A percentile compares a stretch with the other conserved stretches of the same genome.
Conservation (phyloP, 2,888 invertebrate genomes). For the Zaprionus bogoriensis region DNA sequence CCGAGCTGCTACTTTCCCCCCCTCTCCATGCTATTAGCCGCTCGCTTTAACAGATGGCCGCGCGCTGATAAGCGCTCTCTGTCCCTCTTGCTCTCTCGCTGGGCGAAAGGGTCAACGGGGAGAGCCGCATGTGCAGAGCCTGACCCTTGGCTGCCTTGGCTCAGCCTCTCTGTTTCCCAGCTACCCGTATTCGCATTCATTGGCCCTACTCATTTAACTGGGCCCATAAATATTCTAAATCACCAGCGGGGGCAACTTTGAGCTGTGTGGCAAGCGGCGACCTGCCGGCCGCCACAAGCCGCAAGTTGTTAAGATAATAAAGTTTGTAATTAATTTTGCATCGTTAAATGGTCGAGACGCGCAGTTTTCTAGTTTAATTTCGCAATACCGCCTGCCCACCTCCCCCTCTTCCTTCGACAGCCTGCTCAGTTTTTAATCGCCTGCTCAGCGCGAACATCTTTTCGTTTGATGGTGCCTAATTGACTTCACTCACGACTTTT, state of each 20-base stretch:
- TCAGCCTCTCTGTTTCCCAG: neutral
- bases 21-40: neutral
- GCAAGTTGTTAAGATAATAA: slow-evolving; percentile 77
- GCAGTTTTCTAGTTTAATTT: slow-evolving; percentile 38
- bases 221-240: slow-evolving; percentile 76
- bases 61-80: slow-evolving; percentile 66
- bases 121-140: slow-evolving; percentile 30
- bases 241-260: slow-evolving; percentile 57
- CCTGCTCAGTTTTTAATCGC: slow-evolving; percentile 38
- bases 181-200: slow-evolving; percentile 40
- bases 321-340: slow-evolving; percentile 78
- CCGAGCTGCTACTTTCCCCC: neutral
- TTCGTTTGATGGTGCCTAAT: slow-evolving; percentile 49
- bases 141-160: slow-evolving; percentile 24
- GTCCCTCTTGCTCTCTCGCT: too few species aligned
- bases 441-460: slow-evolving; percentile 30
- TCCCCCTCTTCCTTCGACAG: slow-evolving; percentile 1
- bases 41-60: slow-evolving; percentile 49
- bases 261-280: too few species aligned
- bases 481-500: slow-evolving; percentile 69
- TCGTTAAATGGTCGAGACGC: slow-evolving; percentile 56
- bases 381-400: neutral
- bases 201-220: slow-evolving; percentile 73
- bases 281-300: slow-evolving; percentile 29
- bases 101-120: slow-evolving; percentile 64